Conservation (phyloP, 2,888 invertebrate genomes). For the Phalera bucephala region DNA sequence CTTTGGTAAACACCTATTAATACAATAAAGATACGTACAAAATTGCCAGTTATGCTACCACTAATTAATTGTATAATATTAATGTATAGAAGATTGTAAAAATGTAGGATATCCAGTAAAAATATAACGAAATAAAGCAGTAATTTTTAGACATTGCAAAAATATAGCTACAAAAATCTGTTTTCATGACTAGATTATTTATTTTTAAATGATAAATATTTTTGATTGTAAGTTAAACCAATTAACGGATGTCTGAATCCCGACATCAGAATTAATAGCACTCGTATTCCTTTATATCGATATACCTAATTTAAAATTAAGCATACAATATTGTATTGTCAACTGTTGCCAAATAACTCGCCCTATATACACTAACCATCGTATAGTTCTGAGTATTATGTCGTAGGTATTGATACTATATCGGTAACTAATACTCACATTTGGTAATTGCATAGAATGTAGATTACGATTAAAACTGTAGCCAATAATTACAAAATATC, state of each 20-base stretch:
- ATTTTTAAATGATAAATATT: slow-evolving; percentile 25
- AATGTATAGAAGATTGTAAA: slow-evolving; percentile 31
- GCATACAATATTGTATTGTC: slow-evolving; percentile 75
- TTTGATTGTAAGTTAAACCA: slow-evolving; percentile 26
- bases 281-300: slow-evolving; percentile 35
- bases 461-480: slow-evolving; percentile 10
- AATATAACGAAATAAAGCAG: slow-evolving; percentile 26
- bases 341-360: slow-evolving; percentile 74
- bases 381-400: slow-evolving; percentile 64
- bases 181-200: slow-evolving; percentile 61
- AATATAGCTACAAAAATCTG: slow-evolving; percentile 48
- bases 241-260: slow-evolving; percentile 21
- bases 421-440: slow-evolving; percentile 56
- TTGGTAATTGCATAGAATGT: slow-evolving; percentile 35
- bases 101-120: slow-evolving; percentile 25
- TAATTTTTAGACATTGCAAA: slow-evolving; percentile 42
- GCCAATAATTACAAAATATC: slow-evolving; percentile 63
- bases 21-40: slow-evolving; percentile 20
- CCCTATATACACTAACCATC: slow-evolving; percentile 67
- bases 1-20: slow-evolving; percentile 39
- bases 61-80: slow-evolving; percentile 24
- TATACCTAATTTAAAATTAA: slow-evolving; percentile 61
- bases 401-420: slow-evolving; percentile 39
- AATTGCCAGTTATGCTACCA: slow-evolving; percentile 12
- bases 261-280: slow-evolving; percentile 44